Conservation (phyloP, 1,140 invertebrate genomes). For the Drosophila guanche region DNA sequence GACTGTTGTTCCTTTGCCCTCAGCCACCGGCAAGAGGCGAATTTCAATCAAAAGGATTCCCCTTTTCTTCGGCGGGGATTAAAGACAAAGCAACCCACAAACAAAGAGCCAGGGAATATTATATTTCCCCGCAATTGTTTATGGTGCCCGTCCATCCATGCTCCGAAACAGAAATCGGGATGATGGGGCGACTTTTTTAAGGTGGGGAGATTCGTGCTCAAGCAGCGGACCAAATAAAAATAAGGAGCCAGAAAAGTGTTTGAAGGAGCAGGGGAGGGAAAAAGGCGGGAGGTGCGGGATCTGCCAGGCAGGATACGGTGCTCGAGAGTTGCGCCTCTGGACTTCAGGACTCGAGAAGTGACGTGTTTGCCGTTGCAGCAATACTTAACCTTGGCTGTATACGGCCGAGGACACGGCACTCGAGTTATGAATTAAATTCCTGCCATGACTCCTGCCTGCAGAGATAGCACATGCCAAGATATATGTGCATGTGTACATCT, state of each 20-base stretch:
- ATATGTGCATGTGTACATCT: conserved; percentile 12
- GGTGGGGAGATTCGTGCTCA: conserved; percentile 57
- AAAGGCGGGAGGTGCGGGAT: conserved; percentile 18
- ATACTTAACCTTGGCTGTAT: conserved; percentile 77
- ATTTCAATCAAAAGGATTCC: conserved; percentile 50
- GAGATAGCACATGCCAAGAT: conserved; percentile 29
- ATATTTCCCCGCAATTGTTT: conserved; percentile 62
- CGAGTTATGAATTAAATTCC: conserved; percentile 79
- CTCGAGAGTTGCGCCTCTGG: conserved; percentile 11
- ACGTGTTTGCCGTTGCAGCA: conserved; percentile 62
- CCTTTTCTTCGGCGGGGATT: conserved; percentile 17
- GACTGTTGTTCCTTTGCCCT: conserved; percentile 19
- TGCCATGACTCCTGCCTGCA: conserved; percentile 55
- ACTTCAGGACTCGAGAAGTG: conserved; percentile 46
- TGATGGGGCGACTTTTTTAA: conserved; percentile 10
- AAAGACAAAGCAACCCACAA: conserved; percentile 32
- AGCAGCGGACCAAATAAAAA: conserved; percentile 53
- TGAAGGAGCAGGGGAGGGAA: conserved; percentile 28
- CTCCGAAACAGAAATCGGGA: conserved; percentile 1
- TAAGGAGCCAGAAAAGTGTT: conserved; percentile 15
- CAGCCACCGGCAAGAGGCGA: neutral
- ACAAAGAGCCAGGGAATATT: conserved; percentile 47
- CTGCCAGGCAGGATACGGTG: conserved; percentile 17
- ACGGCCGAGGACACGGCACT: conserved; percentile 75
- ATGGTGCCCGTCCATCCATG: conserved; percentile 6